Evolutionary conservation across 1,140 invertebrate genomes (phyloP).

Genomic region (Semibalanus balanoides): DNA sequence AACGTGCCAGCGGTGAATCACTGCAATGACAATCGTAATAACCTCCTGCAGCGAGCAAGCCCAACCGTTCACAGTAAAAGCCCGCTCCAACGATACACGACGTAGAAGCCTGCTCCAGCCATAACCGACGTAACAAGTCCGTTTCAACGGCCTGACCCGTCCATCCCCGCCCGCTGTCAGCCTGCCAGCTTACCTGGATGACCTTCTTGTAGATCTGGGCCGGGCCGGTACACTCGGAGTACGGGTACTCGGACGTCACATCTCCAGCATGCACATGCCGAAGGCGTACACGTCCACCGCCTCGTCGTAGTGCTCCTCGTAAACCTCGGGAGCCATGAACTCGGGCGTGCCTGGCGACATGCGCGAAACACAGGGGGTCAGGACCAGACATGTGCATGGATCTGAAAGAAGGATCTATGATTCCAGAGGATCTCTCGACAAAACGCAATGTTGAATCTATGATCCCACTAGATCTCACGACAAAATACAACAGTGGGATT

Average conservation of each 20-base stretch:
- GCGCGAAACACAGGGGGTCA: no score
- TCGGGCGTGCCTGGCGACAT: slow-evolving; percentile 64
- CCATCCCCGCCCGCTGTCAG: slow-evolving; percentile 2
- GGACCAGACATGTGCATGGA: no score
- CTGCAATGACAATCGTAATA: no score
- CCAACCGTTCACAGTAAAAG: no score
- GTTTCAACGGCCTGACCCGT: not conserved
- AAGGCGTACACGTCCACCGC: slow-evolving; percentile 98
- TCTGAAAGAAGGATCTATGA: no score
- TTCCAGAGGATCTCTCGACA: no score
- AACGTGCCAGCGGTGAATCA: no score
- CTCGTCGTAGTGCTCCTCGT: slow-evolving; percentile 99
- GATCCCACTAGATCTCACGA: no score
- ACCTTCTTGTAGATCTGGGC: slow-evolving; percentile 99
- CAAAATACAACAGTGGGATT: no score
- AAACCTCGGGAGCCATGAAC: slow-evolving; percentile 99
- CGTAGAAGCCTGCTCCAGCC: no score
- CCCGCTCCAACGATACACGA: not conserved
- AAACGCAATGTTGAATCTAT: no score
- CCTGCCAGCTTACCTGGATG: slow-evolving; percentile 55
- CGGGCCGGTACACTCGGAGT: slow-evolving; percentile 93
- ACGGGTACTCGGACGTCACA: slow-evolving; percentile 99
- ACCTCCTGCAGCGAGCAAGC: no score
- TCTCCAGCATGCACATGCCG: slow-evolving; percentile 99
- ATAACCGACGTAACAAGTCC: not conserved